These are phyloP conservation scores for Margaritifera margaritifera DNA, from an alignment of 2,888 invertebrate species.

Conservation along the genomic window DNA sequence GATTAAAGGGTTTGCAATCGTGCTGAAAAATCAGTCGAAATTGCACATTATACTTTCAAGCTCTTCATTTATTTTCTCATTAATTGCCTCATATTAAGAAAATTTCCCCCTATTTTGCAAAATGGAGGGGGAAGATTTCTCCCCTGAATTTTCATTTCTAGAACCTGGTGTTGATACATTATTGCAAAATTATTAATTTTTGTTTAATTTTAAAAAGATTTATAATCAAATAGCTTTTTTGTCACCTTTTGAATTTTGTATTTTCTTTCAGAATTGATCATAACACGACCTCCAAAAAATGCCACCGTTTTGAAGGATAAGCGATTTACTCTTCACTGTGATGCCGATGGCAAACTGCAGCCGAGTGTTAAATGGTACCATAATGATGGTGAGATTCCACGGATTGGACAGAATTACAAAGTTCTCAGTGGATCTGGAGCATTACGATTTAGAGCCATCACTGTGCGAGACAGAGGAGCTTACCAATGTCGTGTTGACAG, in stretches of 20 bases:
- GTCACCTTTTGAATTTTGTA: background rate
- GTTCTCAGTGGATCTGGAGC: conserved; percentile 45
- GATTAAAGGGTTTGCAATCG: no score
- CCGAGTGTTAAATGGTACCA: conserved; percentile 54
- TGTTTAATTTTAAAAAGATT: background rate
- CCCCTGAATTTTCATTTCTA: no score
- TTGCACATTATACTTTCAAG: no score
- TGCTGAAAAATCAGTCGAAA: no score
- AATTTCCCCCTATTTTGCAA: no score
- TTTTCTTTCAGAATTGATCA: conserved; percentile 47
- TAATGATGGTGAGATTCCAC: conserved; percentile 43
- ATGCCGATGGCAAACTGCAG: conserved; percentile 39
- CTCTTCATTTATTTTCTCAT: no score
- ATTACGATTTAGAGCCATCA: conserved; percentile 52
- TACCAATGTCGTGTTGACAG: conserved; percentile 57
- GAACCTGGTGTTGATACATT: no score
- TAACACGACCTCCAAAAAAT: conserved; percentile 55
- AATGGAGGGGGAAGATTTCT: no score
- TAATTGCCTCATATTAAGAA: no score
- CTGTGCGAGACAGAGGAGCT: conserved; percentile 50
- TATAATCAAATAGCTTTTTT: conserved; percentile 1
- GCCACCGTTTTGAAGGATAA: conserved; percentile 50
- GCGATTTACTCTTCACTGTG: conserved; percentile 52
- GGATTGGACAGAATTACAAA: conserved; percentile 43
- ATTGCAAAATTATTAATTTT: background rate